Conservation (phyloP, 2,113 vertebrate genomes). For the Haemorhous mexicanus region DNA sequence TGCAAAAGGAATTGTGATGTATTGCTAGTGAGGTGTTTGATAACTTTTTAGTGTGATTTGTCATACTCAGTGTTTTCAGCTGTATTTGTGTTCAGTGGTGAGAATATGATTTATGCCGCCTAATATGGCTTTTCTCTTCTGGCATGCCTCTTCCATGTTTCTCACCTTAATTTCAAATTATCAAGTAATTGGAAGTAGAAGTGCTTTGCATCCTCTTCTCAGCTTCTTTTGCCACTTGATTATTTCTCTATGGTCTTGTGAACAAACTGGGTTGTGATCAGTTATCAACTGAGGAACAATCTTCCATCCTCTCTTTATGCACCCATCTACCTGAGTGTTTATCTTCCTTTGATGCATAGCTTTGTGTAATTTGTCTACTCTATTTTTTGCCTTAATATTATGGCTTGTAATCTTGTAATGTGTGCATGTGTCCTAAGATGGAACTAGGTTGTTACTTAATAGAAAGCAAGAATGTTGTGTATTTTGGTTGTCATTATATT, state of each 20-base stretch:
- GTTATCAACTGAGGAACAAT: background rate
- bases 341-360: background rate
- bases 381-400: background rate
- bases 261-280: background rate
- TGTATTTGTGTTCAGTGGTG: background rate
- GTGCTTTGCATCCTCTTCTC: background rate
- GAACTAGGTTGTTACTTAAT: background rate
- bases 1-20: background rate
- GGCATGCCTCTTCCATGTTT: background rate
- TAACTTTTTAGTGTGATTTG: background rate
- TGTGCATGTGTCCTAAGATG: background rate
- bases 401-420: background rate
- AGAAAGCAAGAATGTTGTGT: fast-evolving
- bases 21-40: background rate
- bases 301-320: background rate
- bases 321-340: background rate
- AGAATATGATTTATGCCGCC: background rate
- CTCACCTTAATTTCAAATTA: background rate
- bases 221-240: background rate
- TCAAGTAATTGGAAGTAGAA: background rate
- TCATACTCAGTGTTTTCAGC: background rate
- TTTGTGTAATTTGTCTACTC: background rate
- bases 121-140: background rate
- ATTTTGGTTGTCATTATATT: background rate
- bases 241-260: background rate